Evolutionary conservation across 2,888 invertebrate species (phyloP).

Genomic region (Yponomeuta sedellus): DNA sequence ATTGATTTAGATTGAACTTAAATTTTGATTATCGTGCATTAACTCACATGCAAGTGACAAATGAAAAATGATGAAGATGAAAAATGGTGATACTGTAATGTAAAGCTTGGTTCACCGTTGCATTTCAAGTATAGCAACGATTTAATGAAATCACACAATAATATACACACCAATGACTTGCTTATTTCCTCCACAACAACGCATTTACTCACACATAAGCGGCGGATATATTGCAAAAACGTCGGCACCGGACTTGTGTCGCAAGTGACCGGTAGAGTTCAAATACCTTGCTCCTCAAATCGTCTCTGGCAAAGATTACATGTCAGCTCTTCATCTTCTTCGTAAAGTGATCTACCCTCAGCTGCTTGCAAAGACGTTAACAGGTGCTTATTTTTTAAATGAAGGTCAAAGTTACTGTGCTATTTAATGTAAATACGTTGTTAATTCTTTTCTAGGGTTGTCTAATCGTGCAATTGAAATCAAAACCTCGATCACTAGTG

Average conservation of each 20-base stretch:
- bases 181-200: conserved; percentile 59
- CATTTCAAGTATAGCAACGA: conserved; percentile 29
- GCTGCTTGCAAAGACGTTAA: conserved; percentile 81
- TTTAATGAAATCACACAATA: not conserved
- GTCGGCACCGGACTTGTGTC: conserved; percentile 48
- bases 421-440: conserved; percentile 21
- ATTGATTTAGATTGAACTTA: conserved; percentile 23
- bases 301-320: conserved; percentile 87
- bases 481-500: conserved; percentile 1
- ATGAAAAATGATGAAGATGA: conserved; percentile 40
- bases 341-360: conserved; percentile 78
- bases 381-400: conserved; percentile 56
- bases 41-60: conserved; percentile 44
- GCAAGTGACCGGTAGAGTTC: conserved; percentile 24
- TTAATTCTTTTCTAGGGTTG: conserved; percentile 8
- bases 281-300: conserved; percentile 86
- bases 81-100: conserved; percentile 39
- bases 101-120: conserved; percentile 28
- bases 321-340: conserved; percentile 81
- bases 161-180: conserved; percentile 19
- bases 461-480: conserved; percentile 11
- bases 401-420: conserved; percentile 14
- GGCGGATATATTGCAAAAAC: conserved; percentile 57
- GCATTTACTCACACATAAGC: conserved; percentile 77
- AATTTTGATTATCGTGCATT: conserved; percentile 47